Conservation (phyloP, 2,888 invertebrate genomes). For the Clivina fossor region DNA sequence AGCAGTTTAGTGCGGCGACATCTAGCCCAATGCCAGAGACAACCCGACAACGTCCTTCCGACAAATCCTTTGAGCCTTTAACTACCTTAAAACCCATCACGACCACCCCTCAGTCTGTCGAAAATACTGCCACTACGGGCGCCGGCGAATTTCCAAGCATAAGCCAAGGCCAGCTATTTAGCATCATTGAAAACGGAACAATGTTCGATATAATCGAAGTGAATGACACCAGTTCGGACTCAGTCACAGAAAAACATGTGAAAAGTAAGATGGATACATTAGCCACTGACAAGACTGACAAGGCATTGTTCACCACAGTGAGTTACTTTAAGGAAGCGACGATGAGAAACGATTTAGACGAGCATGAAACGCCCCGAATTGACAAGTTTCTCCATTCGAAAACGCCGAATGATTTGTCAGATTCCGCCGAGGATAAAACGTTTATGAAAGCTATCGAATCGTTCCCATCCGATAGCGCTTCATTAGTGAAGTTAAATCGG, state of each 20-base stretch:
- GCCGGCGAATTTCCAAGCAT: conserved; percentile 50
- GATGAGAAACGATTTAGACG: conserved; percentile 26
- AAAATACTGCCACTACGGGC: conserved; percentile 45
- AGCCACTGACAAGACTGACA: conserved; percentile 16
- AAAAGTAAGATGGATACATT: conserved; percentile 8
- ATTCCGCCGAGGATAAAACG: conserved; percentile 40
- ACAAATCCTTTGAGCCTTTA: conserved; percentile 9
- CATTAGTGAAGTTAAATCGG: conserved; percentile 48
- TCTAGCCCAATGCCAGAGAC: conserved; percentile 13
- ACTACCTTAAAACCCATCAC: conserved; percentile 12
- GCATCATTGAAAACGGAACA: conserved; percentile 52
- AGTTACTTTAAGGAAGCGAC: conserved; percentile 45
- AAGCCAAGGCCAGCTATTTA: conserved; percentile 53
- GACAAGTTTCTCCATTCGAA: conserved; percentile 29
- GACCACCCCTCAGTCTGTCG: conserved; percentile 34
- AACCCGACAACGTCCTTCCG: conserved; percentile 17
- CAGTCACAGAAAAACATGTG: conserved; percentile 42
- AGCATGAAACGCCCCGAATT: conserved; percentile 18
- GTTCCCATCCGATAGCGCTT: conserved; percentile 44
- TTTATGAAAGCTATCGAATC: conserved; percentile 50
- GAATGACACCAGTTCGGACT: conserved; percentile 46
- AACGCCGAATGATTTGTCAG: conserved; percentile 39
- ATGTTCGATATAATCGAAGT: conserved; percentile 53
- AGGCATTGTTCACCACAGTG: conserved; percentile 42
- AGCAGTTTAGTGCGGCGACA: conserved; percentile 7